A percentile compares a stretch with the other conserved stretches of the same genome.
Conservation (phyloP, 2,888 invertebrate species). For the Chymomyza caudatula region DNA sequence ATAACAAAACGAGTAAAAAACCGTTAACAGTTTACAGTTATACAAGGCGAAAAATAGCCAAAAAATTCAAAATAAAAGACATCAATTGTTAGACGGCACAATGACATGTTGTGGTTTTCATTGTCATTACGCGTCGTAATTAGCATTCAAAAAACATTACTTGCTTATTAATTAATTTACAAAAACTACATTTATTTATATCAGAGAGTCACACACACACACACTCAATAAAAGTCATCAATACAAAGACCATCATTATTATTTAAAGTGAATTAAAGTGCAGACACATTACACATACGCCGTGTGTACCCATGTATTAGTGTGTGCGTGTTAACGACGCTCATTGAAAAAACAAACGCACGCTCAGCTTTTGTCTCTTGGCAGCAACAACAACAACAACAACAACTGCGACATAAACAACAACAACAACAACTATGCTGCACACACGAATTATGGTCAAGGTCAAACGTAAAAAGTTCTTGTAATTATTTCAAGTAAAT, state of each 20-base stretch:
- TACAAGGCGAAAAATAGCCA: slow-evolving; percentile 34
- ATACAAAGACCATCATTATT: slow-evolving; percentile 23
- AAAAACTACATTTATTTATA: slow-evolving; percentile 35
- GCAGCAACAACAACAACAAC: not conserved
- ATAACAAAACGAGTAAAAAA: slow-evolving; percentile 2
- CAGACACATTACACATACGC: slow-evolving; percentile 11
- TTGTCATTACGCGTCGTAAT: slow-evolving; percentile 71
- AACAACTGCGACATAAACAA: slow-evolving; percentile 25
- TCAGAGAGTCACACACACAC: slow-evolving; percentile 1
- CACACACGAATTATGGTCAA: slow-evolving; percentile 55
- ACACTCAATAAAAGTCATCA: slow-evolving; percentile 34
- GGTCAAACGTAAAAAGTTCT: slow-evolving; percentile 69
- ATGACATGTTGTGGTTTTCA: slow-evolving; percentile 40
- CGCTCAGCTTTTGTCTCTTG: slow-evolving; percentile 54
- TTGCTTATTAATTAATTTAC: slow-evolving; percentile 69
- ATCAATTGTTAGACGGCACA: not conserved
- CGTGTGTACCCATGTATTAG: slow-evolving; percentile 18
- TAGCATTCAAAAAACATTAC: slow-evolving; percentile 66
- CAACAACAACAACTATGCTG: slow-evolving; percentile 35
- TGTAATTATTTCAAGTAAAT: slow-evolving; percentile 63
- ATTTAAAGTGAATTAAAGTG: slow-evolving; percentile 18
- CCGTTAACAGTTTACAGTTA: slow-evolving; percentile 37
- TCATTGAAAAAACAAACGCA: slow-evolving; percentile 57
- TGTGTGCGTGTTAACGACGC: slow-evolving; percentile 22
- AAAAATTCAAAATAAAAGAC: slow-evolving; percentile 1